These are phyloP conservation scores for Pelagia noctiluca DNA, from an alignment of 30 jellyfish, hydroid and myxozoan genomes.

Conservation along the genomic window DNA sequence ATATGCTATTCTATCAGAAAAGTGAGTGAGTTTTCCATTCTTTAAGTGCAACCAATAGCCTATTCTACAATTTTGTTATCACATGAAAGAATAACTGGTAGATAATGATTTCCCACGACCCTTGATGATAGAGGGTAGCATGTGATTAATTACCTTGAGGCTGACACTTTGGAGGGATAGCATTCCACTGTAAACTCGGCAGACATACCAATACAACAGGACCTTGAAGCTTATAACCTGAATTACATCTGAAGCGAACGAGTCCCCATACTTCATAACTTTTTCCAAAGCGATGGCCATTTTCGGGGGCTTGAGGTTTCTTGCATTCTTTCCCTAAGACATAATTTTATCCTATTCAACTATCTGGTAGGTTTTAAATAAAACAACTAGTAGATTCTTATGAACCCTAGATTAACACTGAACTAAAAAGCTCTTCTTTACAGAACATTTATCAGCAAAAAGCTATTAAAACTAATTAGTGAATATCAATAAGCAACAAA, in stretches of 20 bases:
- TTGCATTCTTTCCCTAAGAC: slow-evolving; percentile 14
- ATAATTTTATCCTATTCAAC: too few relatives aligned
- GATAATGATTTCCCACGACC: not conserved
- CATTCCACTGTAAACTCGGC: slow-evolving; percentile 28
- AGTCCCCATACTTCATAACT: slow-evolving; percentile 2
- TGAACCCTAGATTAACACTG: too few relatives aligned
- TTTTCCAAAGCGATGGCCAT: slow-evolving; percentile 33
- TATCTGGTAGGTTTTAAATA: too few relatives aligned
- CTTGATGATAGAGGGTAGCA: not conserved
- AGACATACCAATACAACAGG: not conserved
- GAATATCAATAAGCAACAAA: too few relatives aligned
- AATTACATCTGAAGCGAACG: slow-evolving; percentile 29
- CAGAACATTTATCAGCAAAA: too few relatives aligned
- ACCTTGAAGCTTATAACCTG: slow-evolving; percentile 30
- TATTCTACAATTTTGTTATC: not conserved
- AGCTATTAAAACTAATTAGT: too few relatives aligned
- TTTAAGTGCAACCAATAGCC: not conserved
- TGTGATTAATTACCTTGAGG: slow-evolving; percentile 10
- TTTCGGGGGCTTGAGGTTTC: slow-evolving; percentile 18
- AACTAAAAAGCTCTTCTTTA: too few relatives aligned
- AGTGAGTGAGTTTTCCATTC: too few relatives aligned
- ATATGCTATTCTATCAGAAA: too few relatives aligned
- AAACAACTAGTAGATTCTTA: too few relatives aligned
- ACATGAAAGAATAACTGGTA: not conserved
- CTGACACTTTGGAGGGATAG: slow-evolving; percentile 18